A percentile compares a stretch with the other conserved stretches of the same genome.
Evolutionary conservation across 2,888 invertebrate genomes (phyloP).

Genomic region (Chaitophorus viminalis): DNA sequence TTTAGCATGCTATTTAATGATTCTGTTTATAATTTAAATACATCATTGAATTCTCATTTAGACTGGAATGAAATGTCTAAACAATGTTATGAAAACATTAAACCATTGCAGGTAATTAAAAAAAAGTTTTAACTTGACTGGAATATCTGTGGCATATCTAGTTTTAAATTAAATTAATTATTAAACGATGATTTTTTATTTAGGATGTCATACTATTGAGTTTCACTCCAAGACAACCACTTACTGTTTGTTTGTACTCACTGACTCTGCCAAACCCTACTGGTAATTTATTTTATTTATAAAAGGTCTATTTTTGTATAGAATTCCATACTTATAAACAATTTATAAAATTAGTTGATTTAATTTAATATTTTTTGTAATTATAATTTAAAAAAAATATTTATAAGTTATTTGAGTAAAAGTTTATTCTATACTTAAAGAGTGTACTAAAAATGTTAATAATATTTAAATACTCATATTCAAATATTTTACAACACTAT

Average conservation of each 20-base stretch:
- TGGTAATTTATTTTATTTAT: conserved; percentile 16
- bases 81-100: conserved; percentile 46
- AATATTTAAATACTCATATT: too few species aligned
- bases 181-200: conserved; percentile 12
- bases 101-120: conserved; percentile 46
- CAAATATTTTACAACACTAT: not conserved
- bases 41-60: conserved; percentile 45
- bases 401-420: too few species aligned
- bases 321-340: too few species aligned
- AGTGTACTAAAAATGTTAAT: too few species aligned
- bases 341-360: too few species aligned
- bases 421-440: too few species aligned
- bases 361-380: too few species aligned
- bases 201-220: conserved; percentile 55
- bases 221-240: conserved; percentile 53
- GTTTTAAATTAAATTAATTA: not conserved
- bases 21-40: conserved; percentile 54
- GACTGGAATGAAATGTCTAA: conserved; percentile 46
- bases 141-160: not conserved
- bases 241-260: conserved; percentile 44
- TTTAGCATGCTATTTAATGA: conserved; percentile 66
- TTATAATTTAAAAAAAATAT: too few species aligned
- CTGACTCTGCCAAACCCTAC: conserved; percentile 56
- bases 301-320: too few species aligned
- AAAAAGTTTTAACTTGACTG: not conserved